Conservation (phyloP, 2,888 invertebrate species). For the Heteropelma amictum region DNA sequence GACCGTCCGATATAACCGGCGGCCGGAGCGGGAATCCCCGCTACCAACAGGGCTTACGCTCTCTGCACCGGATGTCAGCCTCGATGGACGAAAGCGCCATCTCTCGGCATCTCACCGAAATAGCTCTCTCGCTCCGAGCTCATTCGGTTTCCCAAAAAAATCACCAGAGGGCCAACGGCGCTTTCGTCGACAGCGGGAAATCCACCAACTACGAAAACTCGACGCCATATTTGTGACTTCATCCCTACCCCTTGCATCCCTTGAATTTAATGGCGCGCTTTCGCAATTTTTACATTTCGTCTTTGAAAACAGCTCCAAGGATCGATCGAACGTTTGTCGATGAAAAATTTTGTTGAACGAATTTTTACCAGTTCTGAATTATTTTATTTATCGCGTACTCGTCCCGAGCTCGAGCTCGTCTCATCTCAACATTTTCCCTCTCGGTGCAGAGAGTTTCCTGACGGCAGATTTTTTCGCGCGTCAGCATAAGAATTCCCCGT, state of each 20-base stretch:
- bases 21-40: conserved; percentile 34
- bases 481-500: not conserved
- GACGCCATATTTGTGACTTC: conserved; percentile 28
- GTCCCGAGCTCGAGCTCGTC: too few relatives aligned
- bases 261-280: not conserved
- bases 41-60: conserved; percentile 38
- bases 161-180: conserved; percentile 67
- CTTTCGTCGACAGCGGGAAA: conserved; percentile 54
- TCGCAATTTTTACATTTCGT: not conserved
- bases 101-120: conserved; percentile 64
- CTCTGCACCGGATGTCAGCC: conserved; percentile 49
- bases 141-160: conserved; percentile 65
- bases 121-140: conserved; percentile 55
- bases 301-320: too few relatives aligned
- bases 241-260: not conserved
- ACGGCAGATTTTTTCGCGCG: not conserved
- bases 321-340: too few relatives aligned
- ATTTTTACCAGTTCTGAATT: too few relatives aligned
- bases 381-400: too few relatives aligned
- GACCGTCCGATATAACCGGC: conserved; percentile 52
- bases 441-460: too few relatives aligned
- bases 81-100: conserved; percentile 67
- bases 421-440: too few relatives aligned
- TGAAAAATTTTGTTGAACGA: too few relatives aligned
- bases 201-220: conserved; percentile 33